phyloP scores from a whole-genome alignment of 2,888 invertebrate species.

The Lithodes maja region DNA sequence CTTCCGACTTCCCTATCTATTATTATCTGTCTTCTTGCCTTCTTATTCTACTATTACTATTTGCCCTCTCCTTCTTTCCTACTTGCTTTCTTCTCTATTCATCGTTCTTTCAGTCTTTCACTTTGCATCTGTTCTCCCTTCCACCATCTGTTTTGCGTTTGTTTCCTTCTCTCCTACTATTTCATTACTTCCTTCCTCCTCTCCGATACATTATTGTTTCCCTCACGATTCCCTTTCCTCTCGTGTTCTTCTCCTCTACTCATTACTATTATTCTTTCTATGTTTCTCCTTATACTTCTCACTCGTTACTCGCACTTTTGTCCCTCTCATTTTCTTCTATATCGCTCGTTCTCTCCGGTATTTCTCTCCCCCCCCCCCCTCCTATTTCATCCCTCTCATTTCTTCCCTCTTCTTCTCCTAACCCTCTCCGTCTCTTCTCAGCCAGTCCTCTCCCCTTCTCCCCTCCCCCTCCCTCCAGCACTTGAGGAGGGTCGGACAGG shows the following conservation, averaged over 20 bases:
- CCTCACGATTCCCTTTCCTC: not conserved
- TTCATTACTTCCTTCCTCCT: not conserved
- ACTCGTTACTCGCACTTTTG: not conserved
- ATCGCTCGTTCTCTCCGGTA: not conserved
- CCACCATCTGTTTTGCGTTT: not conserved
- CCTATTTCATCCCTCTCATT: not conserved
- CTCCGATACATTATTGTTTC: not conserved
- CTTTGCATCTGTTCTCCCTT: not conserved
- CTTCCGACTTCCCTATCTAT: not conserved
- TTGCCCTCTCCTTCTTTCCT: not conserved
- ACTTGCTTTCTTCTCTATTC: not conserved
- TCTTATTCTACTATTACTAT: not conserved
- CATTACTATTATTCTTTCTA: not conserved
- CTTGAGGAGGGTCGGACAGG: constrained; percentile 56
- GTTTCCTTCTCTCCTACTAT: not conserved
- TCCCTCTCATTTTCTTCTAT: not conserved
- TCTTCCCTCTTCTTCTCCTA: constrained; percentile 4
- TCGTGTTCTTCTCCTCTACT: not conserved
- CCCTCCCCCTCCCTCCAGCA: constrained; percentile 24
- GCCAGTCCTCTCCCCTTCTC: not conserved
- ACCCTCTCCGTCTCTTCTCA: not conserved
- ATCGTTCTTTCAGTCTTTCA: not conserved
- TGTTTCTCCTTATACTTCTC: not conserved
- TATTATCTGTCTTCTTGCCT: not conserved
- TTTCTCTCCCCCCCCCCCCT: not conserved